phyloP scores from a whole-genome alignment of 2,888 invertebrate species.

The Tholera decimalis region DNA sequence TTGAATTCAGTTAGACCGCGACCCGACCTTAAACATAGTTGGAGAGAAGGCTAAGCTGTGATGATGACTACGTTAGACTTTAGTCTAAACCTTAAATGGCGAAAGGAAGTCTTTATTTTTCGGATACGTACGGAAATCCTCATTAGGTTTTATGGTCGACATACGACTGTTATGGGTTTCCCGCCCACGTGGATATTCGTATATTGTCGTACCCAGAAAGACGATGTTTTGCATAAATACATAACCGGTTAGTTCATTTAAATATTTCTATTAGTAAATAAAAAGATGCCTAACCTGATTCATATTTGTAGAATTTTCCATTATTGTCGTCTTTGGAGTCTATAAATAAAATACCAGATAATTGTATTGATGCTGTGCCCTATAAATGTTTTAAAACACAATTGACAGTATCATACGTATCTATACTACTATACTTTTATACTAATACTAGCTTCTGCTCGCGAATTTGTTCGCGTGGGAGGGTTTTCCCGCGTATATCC shows the following conservation, averaged over 20 bases:
- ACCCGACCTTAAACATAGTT: no score
- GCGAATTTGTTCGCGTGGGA: no score
- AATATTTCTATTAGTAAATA: not conserved
- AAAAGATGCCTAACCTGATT: not conserved
- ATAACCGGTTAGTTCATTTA: not conserved
- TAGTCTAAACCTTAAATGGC: conserved; percentile 34
- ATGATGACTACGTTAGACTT: conserved; percentile 15
- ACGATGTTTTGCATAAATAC: not conserved
- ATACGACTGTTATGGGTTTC: conserved; percentile 18
- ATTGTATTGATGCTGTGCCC: not conserved
- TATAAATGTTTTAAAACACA: not conserved
- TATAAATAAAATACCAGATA: not conserved
- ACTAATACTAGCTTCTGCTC: no score
- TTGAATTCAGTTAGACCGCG: no score
- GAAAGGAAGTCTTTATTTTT: conserved; percentile 55
- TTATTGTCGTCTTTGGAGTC: conserved; percentile 1
- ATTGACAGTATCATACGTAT: no score
- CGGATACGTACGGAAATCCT: conserved; percentile 61
- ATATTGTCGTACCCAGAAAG: conserved; percentile 16
- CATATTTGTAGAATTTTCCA: not conserved
- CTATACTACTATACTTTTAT: no score
- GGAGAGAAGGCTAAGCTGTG: no score
- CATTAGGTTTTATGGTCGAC: conserved; percentile 50
- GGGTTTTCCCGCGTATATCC: no score
- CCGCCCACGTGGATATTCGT: conserved; percentile 12